Evolutionary conservation across 2,113 vertebrate genomes (phyloP), one percentile per base, ranked within the genome.

Genomic region (Campylomormyrus tamandua): DNA sequence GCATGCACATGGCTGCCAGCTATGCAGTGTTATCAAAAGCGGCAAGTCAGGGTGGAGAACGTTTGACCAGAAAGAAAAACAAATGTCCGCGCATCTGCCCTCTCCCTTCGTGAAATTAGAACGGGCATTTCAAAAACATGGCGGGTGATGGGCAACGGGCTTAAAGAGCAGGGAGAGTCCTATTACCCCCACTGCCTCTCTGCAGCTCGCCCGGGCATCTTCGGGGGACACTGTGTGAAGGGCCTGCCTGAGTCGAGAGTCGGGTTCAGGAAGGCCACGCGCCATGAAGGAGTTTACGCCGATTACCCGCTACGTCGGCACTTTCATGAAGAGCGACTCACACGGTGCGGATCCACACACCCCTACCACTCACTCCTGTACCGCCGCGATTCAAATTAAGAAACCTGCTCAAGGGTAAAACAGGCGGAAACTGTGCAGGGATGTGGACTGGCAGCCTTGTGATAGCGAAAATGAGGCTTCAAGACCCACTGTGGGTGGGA

Each of bases 71-170:
- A 70, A 62, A 27, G 56, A 58, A 39, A 70, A 58, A 70, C n/a
- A 31, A 66, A 7, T 31, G 21, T 50, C 35, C 21, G 27, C 13
- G 1, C 35, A 46, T 77, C 27, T 58, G 19, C 46, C 94, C 93
- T 93, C 93, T 91, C 93, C 92, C 93, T 92, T 90, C 90, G 80
- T 89, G 92, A 93, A 93, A 93, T 95, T 93, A 92, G 93, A 94
- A 94, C 92, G 83, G 91, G 91, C 91, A 91, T 93, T 94, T 94
- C 92, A 93, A 95, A 93, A 90, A 90, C 92, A 93, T 92, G 39
- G 24, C 90, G 91, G 91, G 92, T 92, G 93, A 93, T 93, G 91
- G 83, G 91, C 92, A 90, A 90, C 91, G 90, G 93, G 91, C 92
- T 90, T 90, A 93, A 90, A 92, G 80, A 77, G 35, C 15, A 19